Conservation (phyloP, 2,797 vertebrate species). For the Catamblyrhynchus diadema region DNA sequence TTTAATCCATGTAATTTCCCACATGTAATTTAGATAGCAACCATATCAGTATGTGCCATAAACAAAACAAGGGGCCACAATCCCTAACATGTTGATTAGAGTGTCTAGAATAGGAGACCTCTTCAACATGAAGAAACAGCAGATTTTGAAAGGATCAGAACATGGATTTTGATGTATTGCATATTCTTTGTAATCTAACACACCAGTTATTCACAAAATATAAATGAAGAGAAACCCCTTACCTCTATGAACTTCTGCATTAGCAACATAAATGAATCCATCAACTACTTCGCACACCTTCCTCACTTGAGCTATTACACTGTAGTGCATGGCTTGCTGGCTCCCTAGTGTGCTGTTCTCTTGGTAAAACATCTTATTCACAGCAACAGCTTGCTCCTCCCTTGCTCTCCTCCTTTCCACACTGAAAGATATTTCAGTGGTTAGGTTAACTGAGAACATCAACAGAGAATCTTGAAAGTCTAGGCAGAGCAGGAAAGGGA, state of each 20-base stretch:
- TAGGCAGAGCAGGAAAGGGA: not conserved
- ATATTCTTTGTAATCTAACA: not conserved
- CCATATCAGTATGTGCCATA: not conserved
- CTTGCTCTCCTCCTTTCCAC: constrained; percentile 89
- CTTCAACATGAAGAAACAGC: not conserved
- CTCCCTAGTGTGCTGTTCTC: constrained; percentile 64
- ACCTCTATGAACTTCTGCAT: constrained; percentile 86
- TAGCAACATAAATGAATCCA: constrained; percentile 94
- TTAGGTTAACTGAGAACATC: not conserved
- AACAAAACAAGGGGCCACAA: not conserved
- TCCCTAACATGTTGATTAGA: not conserved
- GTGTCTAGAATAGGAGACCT: not conserved
- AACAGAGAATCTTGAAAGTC: not conserved
- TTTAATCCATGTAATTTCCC: not conserved
- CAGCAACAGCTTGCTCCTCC: constrained; percentile 74
- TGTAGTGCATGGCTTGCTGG: constrained; percentile 72
- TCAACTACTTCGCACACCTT: constrained; percentile 87
- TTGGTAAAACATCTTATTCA: constrained; percentile 86
- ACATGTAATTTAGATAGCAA: not conserved
- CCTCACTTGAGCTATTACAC: constrained; percentile 85
- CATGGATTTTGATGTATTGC: not conserved
- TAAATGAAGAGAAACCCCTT: constrained; percentile 34
- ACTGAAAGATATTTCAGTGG: constrained; percentile 68
- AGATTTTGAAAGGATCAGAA: not conserved
- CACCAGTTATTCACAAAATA: not conserved